phyloP scores from a whole-genome alignment of 1,140 invertebrate species.

The Vollenhovia emeryi region DNA sequence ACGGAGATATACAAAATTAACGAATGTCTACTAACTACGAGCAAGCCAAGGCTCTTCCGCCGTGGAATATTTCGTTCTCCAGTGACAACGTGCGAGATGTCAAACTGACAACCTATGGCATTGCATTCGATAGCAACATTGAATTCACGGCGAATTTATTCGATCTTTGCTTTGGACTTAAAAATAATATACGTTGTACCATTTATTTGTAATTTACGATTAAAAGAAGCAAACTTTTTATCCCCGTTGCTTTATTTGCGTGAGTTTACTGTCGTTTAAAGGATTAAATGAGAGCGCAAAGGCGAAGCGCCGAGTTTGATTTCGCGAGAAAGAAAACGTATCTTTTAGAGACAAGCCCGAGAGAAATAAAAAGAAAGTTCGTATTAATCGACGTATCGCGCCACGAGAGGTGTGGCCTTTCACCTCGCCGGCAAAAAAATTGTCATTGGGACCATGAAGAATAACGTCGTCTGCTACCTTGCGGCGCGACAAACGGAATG shows the following conservation, averaged over 20 bases:
- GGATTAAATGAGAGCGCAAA: neutral
- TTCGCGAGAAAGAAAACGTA: neutral
- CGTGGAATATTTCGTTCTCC: neutral
- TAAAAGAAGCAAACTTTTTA: neutral
- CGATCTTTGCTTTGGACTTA: neutral
- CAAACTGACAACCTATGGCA: neutral
- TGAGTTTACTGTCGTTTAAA: neutral
- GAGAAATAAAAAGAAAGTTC: neutral
- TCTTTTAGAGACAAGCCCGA: conserved; percentile 30
- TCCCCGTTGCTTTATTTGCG: neutral
- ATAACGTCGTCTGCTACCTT: conserved; percentile 39
- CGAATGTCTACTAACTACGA: neutral
- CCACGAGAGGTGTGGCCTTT: conserved; percentile 21
- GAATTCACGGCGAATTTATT: neutral
- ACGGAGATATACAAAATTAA: neutral
- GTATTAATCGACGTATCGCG: neutral
- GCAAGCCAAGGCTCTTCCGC: neutral
- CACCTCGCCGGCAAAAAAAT: conserved; percentile 63
- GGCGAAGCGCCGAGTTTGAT: neutral
- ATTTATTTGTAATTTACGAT: neutral
- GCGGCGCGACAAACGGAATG: conserved; percentile 66
- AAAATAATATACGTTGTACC: neutral
- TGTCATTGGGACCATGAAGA: conserved; percentile 39
- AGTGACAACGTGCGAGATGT: neutral
- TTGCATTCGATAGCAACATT: neutral